A percentile compares a stretch with the other conserved stretches of the same genome.
Conservation (phyloP, 2,113 vertebrate species). For the Tragelaphus strepsiceros region DNA sequence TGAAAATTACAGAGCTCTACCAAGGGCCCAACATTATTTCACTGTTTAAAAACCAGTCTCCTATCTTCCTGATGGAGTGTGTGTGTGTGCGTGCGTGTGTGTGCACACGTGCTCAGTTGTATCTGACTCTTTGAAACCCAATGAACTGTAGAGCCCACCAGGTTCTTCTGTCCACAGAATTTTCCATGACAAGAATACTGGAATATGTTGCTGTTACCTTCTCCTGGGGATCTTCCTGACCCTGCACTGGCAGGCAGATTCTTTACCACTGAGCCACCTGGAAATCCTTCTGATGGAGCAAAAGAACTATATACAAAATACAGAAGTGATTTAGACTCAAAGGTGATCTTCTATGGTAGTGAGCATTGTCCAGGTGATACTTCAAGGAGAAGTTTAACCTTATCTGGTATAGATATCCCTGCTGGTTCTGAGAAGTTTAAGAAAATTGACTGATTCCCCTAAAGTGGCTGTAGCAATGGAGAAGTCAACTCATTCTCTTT, state of each 20-base stretch:
- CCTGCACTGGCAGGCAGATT: background rate
- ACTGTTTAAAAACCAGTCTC: background rate
- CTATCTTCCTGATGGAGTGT: background rate
- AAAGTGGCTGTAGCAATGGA: background rate
- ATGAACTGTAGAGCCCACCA: background rate
- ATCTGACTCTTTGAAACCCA: background rate
- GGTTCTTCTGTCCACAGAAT: background rate
- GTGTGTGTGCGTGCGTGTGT: background rate
- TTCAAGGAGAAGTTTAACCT: background rate
- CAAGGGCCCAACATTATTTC: background rate
- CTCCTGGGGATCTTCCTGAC: background rate
- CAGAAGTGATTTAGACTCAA: background rate
- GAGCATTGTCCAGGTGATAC: background rate
- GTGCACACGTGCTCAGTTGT: rapidly evolving
- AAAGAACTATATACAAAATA: background rate
- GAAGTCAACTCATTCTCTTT: background rate
- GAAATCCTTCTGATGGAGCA: background rate
- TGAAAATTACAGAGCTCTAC: background rate
- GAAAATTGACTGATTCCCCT: background rate
- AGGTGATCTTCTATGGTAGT: background rate
- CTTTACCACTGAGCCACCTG: background rate
- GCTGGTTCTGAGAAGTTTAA: background rate
- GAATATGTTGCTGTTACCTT: background rate
- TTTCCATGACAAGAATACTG: background rate
- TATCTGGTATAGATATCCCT: background rate